Evolutionary conservation across 2,797 vertebrate species (phyloP).

Genomic region (Sebastes vulpes): DNA sequence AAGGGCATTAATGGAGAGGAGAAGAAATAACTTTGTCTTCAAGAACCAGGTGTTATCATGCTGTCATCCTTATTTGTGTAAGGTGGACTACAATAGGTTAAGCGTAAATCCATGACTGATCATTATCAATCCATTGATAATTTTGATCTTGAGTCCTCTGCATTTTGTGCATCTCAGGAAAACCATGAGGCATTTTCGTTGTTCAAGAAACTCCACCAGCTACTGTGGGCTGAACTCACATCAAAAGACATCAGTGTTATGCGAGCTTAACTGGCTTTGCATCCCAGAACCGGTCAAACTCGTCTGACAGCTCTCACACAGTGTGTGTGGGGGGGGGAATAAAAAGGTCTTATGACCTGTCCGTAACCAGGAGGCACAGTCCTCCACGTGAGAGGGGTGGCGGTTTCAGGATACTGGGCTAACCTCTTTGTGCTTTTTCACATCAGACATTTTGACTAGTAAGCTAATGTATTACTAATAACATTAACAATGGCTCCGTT

Average conservation of each 20-base stretch:
- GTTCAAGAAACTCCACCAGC: background rate
- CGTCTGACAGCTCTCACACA: background rate
- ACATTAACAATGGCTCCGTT: background rate
- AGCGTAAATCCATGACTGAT: background rate
- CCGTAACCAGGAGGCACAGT: background rate
- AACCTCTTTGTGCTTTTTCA: background rate
- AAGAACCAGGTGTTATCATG: background rate
- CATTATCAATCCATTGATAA: background rate
- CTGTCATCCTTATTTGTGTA: background rate
- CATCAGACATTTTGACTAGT: background rate
- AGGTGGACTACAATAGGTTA: background rate
- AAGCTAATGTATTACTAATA: background rate
- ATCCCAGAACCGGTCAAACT: background rate
- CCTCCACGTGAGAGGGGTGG: background rate
- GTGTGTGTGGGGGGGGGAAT: background rate
- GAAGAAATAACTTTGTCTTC: background rate
- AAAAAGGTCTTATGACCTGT: constrained; percentile 11
- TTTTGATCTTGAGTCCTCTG: background rate
- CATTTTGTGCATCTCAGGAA: background rate
- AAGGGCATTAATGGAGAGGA: background rate
- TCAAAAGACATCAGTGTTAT: background rate
- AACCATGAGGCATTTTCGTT: background rate
- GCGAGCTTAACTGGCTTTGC: background rate
- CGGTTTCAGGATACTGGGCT: background rate
- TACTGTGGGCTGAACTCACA: background rate